Evolutionary conservation across 2,797 vertebrate species (phyloP).

Genomic region (Hyperoplus immaculatus): DNA sequence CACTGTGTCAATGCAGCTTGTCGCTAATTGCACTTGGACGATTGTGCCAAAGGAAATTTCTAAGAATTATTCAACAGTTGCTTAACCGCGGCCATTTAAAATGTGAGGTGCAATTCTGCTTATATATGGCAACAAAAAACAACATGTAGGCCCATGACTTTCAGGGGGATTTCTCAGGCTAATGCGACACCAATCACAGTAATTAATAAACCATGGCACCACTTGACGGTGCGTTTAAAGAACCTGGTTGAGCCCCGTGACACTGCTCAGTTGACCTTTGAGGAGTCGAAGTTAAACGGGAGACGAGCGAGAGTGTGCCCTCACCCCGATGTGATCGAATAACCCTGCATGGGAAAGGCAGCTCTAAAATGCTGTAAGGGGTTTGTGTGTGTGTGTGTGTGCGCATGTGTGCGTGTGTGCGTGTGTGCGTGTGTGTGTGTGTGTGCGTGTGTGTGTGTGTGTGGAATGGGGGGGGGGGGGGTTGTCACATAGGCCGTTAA

Average conservation of each 20-base stretch:
- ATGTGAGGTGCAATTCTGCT: neutral
- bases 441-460: no score
- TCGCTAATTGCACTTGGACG: neutral
- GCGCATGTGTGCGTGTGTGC: no score
- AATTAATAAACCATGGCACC: neutral
- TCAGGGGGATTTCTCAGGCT: neutral
- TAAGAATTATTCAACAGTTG: neutral
- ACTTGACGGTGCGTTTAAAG: neutral
- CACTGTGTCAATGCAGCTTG: neutral
- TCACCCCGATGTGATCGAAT: conserved; percentile 33
- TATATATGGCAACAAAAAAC: neutral
- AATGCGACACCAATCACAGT: neutral
- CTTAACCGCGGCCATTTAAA: neutral
- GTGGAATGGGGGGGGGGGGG: no score
- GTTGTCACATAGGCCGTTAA: no score
- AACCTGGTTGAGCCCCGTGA: neutral
- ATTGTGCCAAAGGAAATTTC: conserved; percentile 21
- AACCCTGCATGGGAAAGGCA: conserved; percentile 9
- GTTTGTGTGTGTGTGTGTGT: no score
- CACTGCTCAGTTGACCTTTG: conserved; percentile 21
- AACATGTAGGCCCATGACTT: neutral
- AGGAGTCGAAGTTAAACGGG: neutral
- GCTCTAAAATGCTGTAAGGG: conserved; percentile 2
- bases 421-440: no score
- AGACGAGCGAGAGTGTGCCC: conserved; percentile 17